Conservation (phyloP, 2,113 vertebrate genomes). For the Columbina picui region DNA sequence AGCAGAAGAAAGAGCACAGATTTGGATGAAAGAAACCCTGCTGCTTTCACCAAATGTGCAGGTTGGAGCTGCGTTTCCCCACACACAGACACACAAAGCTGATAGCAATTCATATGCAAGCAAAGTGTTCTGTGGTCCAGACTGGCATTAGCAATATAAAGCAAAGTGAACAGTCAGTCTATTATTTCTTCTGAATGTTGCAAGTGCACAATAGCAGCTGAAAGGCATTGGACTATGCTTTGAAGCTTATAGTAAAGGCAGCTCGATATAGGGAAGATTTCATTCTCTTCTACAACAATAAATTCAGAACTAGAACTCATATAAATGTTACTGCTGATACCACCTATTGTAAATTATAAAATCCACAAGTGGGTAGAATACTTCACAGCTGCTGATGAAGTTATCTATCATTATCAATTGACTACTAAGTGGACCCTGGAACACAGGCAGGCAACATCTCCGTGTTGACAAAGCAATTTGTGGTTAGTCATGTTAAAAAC, state of each 20-base stretch:
- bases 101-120: neutral
- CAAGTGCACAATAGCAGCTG: neutral
- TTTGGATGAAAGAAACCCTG: neutral
- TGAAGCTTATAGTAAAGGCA: neutral
- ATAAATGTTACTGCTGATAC: neutral
- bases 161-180: neutral
- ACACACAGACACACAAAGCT: neutral
- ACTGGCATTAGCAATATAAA: neutral
- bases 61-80: neutral
- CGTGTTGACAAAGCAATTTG: neutral
- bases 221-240: neutral
- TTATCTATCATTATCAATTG: neutral
- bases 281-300: neutral
- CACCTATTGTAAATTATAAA: neutral
- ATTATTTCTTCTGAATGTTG: neutral
- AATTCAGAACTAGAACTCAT: neutral
- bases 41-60: neutral
- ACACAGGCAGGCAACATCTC: neutral
- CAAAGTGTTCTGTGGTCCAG: neutral
- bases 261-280: neutral
- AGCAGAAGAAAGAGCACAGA: neutral
- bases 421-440: neutral
- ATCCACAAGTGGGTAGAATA: neutral
- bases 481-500: neutral
- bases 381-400: neutral